phyloP scores from a whole-genome alignment of 1,140 invertebrate species.

The Heliconius himera region DNA sequence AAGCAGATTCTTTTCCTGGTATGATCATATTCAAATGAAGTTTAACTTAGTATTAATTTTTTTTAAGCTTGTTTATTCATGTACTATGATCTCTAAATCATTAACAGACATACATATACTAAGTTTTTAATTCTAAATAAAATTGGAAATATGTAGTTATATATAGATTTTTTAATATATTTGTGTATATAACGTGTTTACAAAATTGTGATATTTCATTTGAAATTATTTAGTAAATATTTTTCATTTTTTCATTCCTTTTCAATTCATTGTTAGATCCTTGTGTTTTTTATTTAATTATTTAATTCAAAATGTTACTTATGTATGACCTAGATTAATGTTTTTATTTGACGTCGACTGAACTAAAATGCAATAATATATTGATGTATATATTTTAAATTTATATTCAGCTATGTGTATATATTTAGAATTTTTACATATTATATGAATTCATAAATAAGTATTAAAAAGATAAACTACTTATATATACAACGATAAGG shows the following conservation, averaged over 20 bases:
- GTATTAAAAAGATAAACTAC: too few relatives aligned
- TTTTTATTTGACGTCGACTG: background rate
- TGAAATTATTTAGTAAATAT: conserved; percentile 16
- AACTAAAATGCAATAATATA: background rate
- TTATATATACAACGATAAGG: too few relatives aligned
- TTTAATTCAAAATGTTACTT: background rate
- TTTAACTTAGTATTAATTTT: background rate
- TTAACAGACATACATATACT: background rate
- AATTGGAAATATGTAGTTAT: conserved; percentile 16
- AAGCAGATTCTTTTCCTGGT: background rate
- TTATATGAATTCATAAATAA: background rate
- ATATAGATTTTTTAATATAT: background rate
- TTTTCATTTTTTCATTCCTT: conserved; percentile 21
- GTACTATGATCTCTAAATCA: background rate
- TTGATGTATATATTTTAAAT: background rate
- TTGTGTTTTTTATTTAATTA: background rate
- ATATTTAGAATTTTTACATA: background rate
- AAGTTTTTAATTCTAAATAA: conserved; percentile 1
- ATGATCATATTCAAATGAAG: background rate
- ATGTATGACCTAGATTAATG: background rate
- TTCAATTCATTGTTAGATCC: conserved; percentile 16
- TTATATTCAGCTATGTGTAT: background rate
- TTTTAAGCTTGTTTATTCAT: background rate
- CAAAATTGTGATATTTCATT: conserved; percentile 30
- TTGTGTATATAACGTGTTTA: conserved; percentile 22